A percentile compares a stretch with the other conserved stretches of the same genome.
Evolutionary conservation across 2,888 invertebrate species (phyloP).

Genomic region (Leptinotarsa tumamoca): DNA sequence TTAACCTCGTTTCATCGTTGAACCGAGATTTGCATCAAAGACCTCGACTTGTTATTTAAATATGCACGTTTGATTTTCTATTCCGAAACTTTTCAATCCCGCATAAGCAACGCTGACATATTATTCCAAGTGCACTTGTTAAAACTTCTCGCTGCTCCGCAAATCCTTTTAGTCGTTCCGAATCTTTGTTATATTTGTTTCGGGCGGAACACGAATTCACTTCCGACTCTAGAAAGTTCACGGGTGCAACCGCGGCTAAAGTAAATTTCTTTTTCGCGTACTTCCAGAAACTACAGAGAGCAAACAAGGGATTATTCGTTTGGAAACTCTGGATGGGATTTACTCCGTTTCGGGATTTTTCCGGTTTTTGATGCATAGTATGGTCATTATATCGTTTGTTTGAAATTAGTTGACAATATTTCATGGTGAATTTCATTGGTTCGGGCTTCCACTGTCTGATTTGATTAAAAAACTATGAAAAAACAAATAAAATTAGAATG

Average conservation of each 20-base stretch:
- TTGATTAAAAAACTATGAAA: too few relatives aligned
- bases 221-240: conserved; percentile 18
- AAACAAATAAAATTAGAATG: too few relatives aligned
- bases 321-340: background rate
- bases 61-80: conserved; percentile 34
- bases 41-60: conserved; percentile 27
- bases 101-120: conserved; percentile 31
- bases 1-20: background rate
- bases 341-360: background rate
- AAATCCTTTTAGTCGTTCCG: conserved; percentile 41
- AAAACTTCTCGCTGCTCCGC: conserved; percentile 42
- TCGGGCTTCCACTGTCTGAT: too few relatives aligned
- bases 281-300: conserved; percentile 9
- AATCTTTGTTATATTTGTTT: conserved; percentile 38
- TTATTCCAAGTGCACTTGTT: conserved; percentile 41
- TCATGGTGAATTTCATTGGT: too few relatives aligned
- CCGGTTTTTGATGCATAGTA: background rate
- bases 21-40: conserved; percentile 9
- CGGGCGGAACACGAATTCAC: conserved; percentile 17
- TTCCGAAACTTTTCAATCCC: conserved; percentile 28
- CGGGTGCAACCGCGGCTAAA: background rate
- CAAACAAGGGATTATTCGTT: conserved; percentile 6
- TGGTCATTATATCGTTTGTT: too few relatives aligned
- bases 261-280: conserved; percentile 4
- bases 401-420: too few relatives aligned